These are phyloP conservation scores for Atopsyche davidsoni DNA, from an alignment of 1,140 invertebrate genomes.

Conservation along the genomic window DNA sequence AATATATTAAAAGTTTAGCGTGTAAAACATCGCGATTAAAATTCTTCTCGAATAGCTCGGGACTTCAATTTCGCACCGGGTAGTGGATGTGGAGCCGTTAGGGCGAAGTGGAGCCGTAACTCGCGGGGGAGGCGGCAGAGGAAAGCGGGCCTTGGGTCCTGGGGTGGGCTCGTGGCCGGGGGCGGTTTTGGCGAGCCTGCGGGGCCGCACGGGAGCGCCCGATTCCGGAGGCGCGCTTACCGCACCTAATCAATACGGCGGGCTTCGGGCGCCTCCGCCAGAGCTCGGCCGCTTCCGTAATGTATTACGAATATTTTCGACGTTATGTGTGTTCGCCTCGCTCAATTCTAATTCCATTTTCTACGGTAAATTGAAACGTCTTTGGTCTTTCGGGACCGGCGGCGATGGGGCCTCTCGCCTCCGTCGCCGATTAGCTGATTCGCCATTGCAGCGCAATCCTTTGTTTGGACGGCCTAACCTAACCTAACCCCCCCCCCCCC, in stretches of 20 bases:
- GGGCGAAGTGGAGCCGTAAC: constrained; percentile 28
- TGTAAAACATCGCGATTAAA: constrained; percentile 27
- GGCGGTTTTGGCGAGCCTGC: constrained; percentile 2
- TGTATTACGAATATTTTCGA: constrained; percentile 25
- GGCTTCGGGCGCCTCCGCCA: constrained; percentile 36
- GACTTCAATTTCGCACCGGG: constrained; percentile 16
- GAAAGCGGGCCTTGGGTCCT: constrained; percentile 17
- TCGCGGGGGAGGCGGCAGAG: neutral
- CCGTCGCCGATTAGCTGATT: neutral
- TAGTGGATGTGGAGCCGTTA: constrained; percentile 29
- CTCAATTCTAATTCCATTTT: constrained; percentile 45
- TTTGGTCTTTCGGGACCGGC: constrained; percentile 50
- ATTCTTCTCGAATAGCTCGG: constrained; percentile 26
- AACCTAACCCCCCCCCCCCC: too few relatives aligned
- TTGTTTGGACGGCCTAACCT: too few relatives aligned
- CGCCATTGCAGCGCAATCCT: too few relatives aligned
- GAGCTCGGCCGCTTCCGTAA: constrained; percentile 39
- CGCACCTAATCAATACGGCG: constrained; percentile 51
- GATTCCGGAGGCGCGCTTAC: constrained; percentile 45
- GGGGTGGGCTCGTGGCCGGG: neutral
- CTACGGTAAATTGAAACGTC: constrained; percentile 53
- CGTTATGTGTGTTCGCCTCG: constrained; percentile 17
- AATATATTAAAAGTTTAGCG: constrained; percentile 23
- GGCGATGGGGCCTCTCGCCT: constrained; percentile 1
- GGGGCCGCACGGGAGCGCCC: constrained; percentile 9